Evolutionary conservation across 2,113 vertebrate genomes (phyloP).

Genomic region (Thymallus thymallus): DNA sequence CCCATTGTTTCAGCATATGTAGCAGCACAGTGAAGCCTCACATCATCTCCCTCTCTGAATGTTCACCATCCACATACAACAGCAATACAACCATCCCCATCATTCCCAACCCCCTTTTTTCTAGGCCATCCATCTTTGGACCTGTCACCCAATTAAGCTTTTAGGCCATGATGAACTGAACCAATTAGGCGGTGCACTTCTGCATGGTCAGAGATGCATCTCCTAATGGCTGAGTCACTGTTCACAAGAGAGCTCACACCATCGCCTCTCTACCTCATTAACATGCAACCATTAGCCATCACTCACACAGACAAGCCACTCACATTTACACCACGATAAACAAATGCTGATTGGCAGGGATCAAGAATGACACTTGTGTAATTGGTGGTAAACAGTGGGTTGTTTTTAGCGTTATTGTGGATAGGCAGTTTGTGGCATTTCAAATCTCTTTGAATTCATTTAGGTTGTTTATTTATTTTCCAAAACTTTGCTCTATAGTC

Average conservation of each 20-base stretch:
- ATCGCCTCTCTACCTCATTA: slow-evolving; percentile 54
- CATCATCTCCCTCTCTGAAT: not conserved
- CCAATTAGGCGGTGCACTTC: slow-evolving; percentile 64
- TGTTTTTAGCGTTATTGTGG: not conserved
- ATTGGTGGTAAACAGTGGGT: slow-evolving; percentile 37
- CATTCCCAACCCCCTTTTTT: slow-evolving; percentile 18
- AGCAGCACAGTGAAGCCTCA: not conserved
- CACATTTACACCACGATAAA: slow-evolving; percentile 28
- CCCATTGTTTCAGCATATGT: slow-evolving; percentile 31
- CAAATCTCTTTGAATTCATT: no score
- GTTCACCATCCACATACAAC: not conserved
- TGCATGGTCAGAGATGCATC: slow-evolving; percentile 55
- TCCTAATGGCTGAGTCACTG: slow-evolving; percentile 50
- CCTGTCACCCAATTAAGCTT: slow-evolving; percentile 64
- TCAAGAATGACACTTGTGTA: slow-evolving; percentile 52
- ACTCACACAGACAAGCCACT: slow-evolving; percentile 43
- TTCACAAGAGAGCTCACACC: slow-evolving; percentile 42
- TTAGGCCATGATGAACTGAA: slow-evolving; percentile 60
- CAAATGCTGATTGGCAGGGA: not conserved
- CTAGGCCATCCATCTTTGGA: slow-evolving; percentile 48
- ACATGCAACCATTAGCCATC: slow-evolving; percentile 55
- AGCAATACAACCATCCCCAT: not conserved
- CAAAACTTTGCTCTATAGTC: no score
- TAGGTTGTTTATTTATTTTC: no score
- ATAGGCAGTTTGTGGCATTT: no score